These are phyloP conservation scores for Cyprinella venusta DNA, from an alignment of 2,797 vertebrate genomes.

Conservation along the genomic window DNA sequence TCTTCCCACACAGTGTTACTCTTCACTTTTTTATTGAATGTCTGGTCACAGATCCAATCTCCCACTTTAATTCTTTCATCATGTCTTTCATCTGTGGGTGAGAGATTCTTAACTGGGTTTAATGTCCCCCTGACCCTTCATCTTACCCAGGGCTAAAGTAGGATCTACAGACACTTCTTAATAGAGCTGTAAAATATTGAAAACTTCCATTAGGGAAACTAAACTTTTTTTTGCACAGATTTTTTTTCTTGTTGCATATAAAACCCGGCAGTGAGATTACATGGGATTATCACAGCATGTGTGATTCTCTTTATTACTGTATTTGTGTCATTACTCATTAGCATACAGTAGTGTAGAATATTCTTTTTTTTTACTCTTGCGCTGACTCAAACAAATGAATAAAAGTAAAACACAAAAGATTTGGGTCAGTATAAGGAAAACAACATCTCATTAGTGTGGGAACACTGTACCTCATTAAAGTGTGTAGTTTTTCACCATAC, in stretches of 20 bases:
- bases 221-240: slow-evolving; percentile 10
- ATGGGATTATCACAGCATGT: slow-evolving; percentile 9
- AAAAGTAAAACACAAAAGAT: neutral
- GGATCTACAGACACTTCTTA: slow-evolving; percentile 36
- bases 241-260: neutral
- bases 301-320: slow-evolving; percentile 29
- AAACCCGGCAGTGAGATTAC: neutral
- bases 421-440: slow-evolving; percentile 12
- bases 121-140: slow-evolving; percentile 55
- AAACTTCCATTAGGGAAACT: slow-evolving; percentile 45
- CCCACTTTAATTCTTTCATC: slow-evolving; percentile 32
- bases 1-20: neutral
- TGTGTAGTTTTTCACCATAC: neutral
- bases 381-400: slow-evolving; percentile 11
- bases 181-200: slow-evolving; percentile 52
- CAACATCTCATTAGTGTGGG: slow-evolving; percentile 27
- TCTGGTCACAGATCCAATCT: slow-evolving; percentile 39
- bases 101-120: slow-evolving; percentile 33
- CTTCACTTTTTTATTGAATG: slow-evolving; percentile 18
- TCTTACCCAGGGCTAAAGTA: slow-evolving; percentile 35
- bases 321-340: slow-evolving; percentile 1
- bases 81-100: slow-evolving; percentile 37
- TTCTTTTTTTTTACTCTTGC: neutral
- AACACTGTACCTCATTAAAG: slow-evolving; percentile 15
- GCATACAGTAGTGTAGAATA: neutral